Base-by-base conservation (phyloP, 2,888 invertebrate genomes). In the Drosophila mettleri region DNA sequence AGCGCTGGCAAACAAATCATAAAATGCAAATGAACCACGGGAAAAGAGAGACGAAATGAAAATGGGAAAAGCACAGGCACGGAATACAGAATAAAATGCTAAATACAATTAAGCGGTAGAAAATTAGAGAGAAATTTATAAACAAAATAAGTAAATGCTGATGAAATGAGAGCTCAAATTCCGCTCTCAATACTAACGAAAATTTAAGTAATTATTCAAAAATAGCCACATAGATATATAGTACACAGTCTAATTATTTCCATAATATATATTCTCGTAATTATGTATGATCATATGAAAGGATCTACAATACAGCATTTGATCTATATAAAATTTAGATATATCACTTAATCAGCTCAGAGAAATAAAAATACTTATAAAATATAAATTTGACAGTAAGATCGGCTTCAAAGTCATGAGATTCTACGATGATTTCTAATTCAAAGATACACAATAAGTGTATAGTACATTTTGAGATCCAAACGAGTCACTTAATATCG, bases 1-100 rank as follows among this genome's bases (percentile, higher is more conserved):
- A 67, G 68, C 62, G 64, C 54, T 46, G 46, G 80, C 80, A 80
- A 83, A 80, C 80, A 89, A 86, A 85, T 86, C 84, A 87, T 81
- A 89, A 81, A 74, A 83, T 87, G 82, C 69, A 80, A 88, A 89
- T 87, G 74, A 77, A 72, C 69, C 43, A 58, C 60, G 48, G 48
- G 54, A 22, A 45, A 49, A 58, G 10, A 58, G 29, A 60, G 38
- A 18, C 36, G 34, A 54, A 66, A 62, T 38, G 58, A 69, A 69
- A 64, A 64, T 33, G 46, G 18, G 62, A 55, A 77, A 69, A 67
- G 51, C 33, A 39, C 51, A 27, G 24, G 22, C 57, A 69, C 62
- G 61, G 20, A 27, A 52, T 61, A 38, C 57, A 62, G 41, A 18
- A 22, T 49, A 69, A 29, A 8, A 45, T 59, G 43, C 39, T 60